Evolutionary conservation across 2,888 invertebrate species (phyloP).

Genomic region (Macrosiphum euphorbiae): DNA sequence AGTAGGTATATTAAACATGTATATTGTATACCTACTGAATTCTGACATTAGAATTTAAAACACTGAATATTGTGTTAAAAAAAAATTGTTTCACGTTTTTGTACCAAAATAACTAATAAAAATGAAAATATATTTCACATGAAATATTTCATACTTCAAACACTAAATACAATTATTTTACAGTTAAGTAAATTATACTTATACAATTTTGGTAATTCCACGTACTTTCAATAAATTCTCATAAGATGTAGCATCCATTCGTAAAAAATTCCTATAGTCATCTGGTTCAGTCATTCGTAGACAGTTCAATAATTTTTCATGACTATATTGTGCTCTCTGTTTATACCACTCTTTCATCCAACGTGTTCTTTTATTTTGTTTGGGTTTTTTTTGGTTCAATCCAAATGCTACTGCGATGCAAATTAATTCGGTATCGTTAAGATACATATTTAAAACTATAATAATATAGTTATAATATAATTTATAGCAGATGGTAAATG

Average conservation of each 20-base stretch:
- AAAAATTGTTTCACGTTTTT: too few species aligned
- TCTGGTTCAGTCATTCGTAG: conserved; percentile 63
- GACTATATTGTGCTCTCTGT: conserved; percentile 59
- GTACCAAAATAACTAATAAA: too few species aligned
- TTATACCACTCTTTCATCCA: conserved; percentile 59
- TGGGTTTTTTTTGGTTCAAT: not conserved
- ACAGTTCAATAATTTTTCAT: conserved; percentile 59
- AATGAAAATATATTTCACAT: too few species aligned
- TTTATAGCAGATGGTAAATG: not conserved
- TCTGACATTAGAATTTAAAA: too few species aligned
- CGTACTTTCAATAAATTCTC: conserved; percentile 46
- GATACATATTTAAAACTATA: conserved; percentile 2
- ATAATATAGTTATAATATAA: conserved; percentile 14
- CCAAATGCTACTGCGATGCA: not conserved
- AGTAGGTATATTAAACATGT: too few species aligned
- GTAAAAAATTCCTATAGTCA: conserved; percentile 61
- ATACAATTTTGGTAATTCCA: conserved; percentile 19
- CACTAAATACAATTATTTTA: conserved; percentile 10
- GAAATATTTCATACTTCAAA: too few species aligned
- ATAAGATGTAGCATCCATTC: conserved; percentile 61
- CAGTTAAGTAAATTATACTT: not conserved
- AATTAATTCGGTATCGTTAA: not conserved
- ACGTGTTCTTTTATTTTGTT: conserved; percentile 32
- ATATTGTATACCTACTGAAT: too few species aligned
- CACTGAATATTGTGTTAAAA: too few species aligned